These are phyloP conservation scores for Poeciliopsis presidionis DNA, from an alignment of 2,797 vertebrate species.

Conservation along the genomic window DNA sequence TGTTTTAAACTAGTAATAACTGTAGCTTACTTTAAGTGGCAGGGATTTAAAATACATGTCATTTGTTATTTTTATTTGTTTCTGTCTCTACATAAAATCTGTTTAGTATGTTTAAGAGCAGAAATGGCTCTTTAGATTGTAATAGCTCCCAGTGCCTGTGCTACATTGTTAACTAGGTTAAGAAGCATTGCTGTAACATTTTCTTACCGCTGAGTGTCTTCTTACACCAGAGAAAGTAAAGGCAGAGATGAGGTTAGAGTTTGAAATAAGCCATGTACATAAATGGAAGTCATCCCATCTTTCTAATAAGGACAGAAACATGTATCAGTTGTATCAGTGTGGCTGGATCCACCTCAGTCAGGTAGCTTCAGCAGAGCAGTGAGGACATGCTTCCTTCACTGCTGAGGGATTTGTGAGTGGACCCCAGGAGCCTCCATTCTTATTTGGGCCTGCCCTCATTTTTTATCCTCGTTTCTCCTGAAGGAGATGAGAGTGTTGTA, in stretches of 20 bases:
- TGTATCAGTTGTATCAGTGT: background rate
- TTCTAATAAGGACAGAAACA: background rate
- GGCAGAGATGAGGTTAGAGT: background rate
- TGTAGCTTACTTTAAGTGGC: background rate
- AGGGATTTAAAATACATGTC: background rate
- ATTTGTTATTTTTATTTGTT: background rate
- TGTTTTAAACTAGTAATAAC: background rate
- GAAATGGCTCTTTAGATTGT: background rate
- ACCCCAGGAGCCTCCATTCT: constrained; percentile 63
- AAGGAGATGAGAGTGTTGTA: background rate
- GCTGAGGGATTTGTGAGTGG: constrained; percentile 66
- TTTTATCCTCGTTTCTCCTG: constrained; percentile 66
- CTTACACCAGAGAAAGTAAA: background rate
- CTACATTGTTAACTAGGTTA: background rate
- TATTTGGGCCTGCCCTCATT: constrained; percentile 73
- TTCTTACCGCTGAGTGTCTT: background rate
- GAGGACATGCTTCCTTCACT: background rate
- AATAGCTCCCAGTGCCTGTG: background rate
- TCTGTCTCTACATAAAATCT: background rate
- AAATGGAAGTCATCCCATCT: background rate
- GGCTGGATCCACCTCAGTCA: background rate
- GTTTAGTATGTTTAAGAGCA: background rate
- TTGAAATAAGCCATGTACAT: background rate
- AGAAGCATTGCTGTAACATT: background rate
- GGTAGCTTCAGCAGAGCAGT: background rate